Percentiles rank a stretch among this genome's conserved stretches.
Evolutionary conservation across 2,888 invertebrate species (phyloP).

Genomic region (Catonia carolina): DNA sequence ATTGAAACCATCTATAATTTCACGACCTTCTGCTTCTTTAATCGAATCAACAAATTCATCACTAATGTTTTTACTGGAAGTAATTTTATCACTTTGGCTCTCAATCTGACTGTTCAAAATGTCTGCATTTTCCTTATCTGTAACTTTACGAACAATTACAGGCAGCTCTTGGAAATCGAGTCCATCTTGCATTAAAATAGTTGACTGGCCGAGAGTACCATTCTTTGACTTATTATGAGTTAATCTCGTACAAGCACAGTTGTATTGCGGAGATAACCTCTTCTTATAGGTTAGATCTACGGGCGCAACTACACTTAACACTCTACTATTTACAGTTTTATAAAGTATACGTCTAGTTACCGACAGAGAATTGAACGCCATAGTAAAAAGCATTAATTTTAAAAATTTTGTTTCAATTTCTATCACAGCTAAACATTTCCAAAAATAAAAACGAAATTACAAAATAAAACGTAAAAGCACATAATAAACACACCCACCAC

Average conservation of each 20-base stretch:
- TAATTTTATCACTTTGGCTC: constrained; percentile 11
- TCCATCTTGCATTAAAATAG: constrained; percentile 60
- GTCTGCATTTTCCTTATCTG: constrained; percentile 20
- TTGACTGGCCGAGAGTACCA: constrained; percentile 42
- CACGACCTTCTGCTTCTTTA: constrained; percentile 32
- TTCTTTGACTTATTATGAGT: constrained; percentile 5
- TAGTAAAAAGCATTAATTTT: too few species aligned
- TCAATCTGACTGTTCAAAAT: neutral
- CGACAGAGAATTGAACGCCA: too few species aligned
- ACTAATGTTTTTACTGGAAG: constrained; percentile 6
- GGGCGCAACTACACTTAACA: neutral
- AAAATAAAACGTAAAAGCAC: neutral
- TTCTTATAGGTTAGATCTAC: neutral
- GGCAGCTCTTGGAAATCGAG: constrained; percentile 61
- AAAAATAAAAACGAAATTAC: too few species aligned
- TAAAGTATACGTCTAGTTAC: too few species aligned
- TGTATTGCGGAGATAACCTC: neutral
- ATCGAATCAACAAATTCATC: constrained; percentile 18
- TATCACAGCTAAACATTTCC: neutral
- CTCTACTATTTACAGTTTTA: too few species aligned
- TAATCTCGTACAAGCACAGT: neutral
- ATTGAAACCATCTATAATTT: constrained; percentile 39
- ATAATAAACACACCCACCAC: too few species aligned
- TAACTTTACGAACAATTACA: constrained; percentile 49
- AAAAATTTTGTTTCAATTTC: too few species aligned